Base-by-base conservation (phyloP, 1,140 invertebrate genomes). In the Centruroides vittatus region DNA sequence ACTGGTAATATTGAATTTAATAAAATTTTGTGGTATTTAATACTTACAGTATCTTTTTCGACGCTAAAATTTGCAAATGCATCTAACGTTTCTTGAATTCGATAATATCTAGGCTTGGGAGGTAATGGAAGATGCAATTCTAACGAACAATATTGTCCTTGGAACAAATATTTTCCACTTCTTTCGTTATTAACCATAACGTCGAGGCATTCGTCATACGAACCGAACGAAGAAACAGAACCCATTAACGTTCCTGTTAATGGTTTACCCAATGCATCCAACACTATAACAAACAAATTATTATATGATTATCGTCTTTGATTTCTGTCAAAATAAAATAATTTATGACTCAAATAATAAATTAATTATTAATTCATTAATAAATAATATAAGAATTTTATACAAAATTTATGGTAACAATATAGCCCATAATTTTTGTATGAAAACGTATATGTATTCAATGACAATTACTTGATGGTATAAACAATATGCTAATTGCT, bases 171-270 rank as follows among this genome's bases (percentile, higher is more conserved):
- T 5, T 56, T 35, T 35, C 34, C 55, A 56, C 23, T 56, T 23
- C 12, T 34, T 12, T 56, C 35, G 55, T 61, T 35, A 46, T 49
- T 35, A 41, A 52, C 61, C 12, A 61, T 53, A 23, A 58, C 53
- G 9, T 59, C 58, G 11, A 66, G 23, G 56, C 65, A 66, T 35
- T 66, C 56, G 50, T 66, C 65, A 49, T 66, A 66, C 5, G 59
- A 52, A 13, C 65, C 65, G 9, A 66, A 57, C 13, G 54, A 46
- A 12, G 65, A 56, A 6, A 66, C 34, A 5, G 62, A 61, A 48
- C 65, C 65, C n/a, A 48, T 54, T 11, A 66, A 36, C 1, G 61
- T 23, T 10, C 62, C 62, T 35, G 34, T 35, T 49, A 58, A 59
- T 23, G 51, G 34, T 52, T 57, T 56, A n/a, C 59, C 58, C 11